Conservation (phyloP, 2,888 invertebrate species). For the Anodontia alba region DNA sequence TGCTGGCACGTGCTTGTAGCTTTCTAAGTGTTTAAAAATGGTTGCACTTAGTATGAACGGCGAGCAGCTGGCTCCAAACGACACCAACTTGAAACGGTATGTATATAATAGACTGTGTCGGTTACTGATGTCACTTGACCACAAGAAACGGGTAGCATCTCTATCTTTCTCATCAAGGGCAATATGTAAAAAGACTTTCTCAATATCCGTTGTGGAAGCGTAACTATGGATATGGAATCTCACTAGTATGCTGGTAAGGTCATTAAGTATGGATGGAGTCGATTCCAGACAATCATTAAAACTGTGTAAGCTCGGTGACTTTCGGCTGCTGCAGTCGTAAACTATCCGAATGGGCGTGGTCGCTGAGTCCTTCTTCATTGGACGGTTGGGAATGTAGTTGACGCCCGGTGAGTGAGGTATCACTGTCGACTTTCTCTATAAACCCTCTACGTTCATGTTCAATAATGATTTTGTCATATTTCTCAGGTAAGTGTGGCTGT, state of each 20-base stretch:
- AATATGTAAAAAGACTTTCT: slow-evolving; percentile 31
- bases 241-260: slow-evolving; percentile 17
- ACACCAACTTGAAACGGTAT: slow-evolving; percentile 43
- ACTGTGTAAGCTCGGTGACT: slow-evolving; percentile 26
- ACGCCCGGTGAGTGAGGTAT: background rate
- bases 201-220: slow-evolving; percentile 43
- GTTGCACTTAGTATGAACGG: slow-evolving; percentile 46
- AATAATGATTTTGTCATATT: slow-evolving; percentile 25
- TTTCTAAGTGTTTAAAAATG: slow-evolving; percentile 42
- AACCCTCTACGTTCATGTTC: slow-evolving; percentile 26
- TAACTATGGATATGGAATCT: slow-evolving; percentile 42
- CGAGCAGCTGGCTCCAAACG: slow-evolving; percentile 33
- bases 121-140: slow-evolving; percentile 39
- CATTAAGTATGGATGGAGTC: slow-evolving; percentile 5
- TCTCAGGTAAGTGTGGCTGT: slow-evolving; percentile 18
- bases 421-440: slow-evolving; percentile 19
- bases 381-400: slow-evolving; percentile 39
- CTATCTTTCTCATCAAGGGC: slow-evolving; percentile 22
- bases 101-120: slow-evolving; percentile 20
- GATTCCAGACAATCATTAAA: slow-evolving; percentile 46
- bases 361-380: slow-evolving; percentile 34
- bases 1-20: slow-evolving; percentile 1
- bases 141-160: slow-evolving; percentile 48
- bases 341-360: slow-evolving; percentile 50
- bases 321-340: slow-evolving; percentile 29